phyloP scores from a whole-genome alignment of 1,140 invertebrate species.

The Oryzaephilus surinamensis region DNA sequence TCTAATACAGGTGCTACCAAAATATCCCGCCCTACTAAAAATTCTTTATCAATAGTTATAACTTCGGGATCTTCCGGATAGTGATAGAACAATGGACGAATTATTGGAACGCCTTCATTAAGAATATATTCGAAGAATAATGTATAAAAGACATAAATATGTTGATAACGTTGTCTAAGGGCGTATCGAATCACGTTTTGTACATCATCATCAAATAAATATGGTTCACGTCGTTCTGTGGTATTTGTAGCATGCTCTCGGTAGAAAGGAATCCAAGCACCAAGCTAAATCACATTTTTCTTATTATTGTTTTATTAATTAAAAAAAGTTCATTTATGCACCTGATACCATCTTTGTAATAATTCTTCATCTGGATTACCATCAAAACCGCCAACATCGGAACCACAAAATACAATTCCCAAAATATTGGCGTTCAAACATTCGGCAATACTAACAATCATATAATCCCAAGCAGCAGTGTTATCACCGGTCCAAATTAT shows the following conservation, averaged over 20 bases:
- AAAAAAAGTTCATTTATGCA: conserved; percentile 2
- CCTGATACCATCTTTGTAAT: conserved; percentile 89
- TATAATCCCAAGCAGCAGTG: conserved; percentile 68
- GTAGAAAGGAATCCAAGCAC: conserved; percentile 49
- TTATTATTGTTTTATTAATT: not conserved
- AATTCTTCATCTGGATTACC: conserved; percentile 82
- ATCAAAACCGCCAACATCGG: conserved; percentile 96
- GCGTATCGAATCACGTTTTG: conserved; percentile 41
- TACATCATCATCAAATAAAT: conserved; percentile 78
- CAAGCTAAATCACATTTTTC: conserved; percentile 21
- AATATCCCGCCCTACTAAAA: conserved; percentile 66
- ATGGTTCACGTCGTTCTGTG: conserved; percentile 89
- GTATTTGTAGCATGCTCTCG: conserved; percentile 60
- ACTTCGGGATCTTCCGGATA: conserved; percentile 71
- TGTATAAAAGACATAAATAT: conserved; percentile 80
- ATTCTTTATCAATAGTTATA: conserved; percentile 71
- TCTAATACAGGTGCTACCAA: conserved; percentile 82
- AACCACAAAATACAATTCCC: conserved; percentile 81
- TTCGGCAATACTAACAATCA: conserved; percentile 66
- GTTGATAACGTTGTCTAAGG: conserved; percentile 68
- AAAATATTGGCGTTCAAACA: conserved; percentile 45
- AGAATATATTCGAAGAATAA: conserved; percentile 59
- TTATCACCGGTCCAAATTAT: conserved; percentile 84
- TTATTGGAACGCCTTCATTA: conserved; percentile 64
- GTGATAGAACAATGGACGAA: conserved; percentile 81